phyloP scores from a whole-genome alignment of 1,140 invertebrate species.

The Pseudachorutes palmiensis region DNA sequence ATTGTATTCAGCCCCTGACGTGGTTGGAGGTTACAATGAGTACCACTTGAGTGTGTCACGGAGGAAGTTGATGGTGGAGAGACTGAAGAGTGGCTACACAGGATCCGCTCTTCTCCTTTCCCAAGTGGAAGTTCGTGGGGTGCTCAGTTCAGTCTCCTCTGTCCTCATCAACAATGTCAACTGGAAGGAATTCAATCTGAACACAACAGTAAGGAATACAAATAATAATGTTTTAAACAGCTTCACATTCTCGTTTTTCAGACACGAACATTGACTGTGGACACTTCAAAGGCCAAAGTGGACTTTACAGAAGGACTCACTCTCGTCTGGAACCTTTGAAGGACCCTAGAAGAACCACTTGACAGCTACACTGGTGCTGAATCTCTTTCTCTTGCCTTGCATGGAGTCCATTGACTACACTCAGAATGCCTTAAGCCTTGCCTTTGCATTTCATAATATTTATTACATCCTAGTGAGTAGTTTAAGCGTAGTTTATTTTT shows the following conservation, averaged over 20 bases:
- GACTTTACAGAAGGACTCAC: background rate
- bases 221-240: background rate
- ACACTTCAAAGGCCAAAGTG: background rate
- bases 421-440: too few relatives aligned
- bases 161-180: conserved; percentile 40
- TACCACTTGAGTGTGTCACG: background rate
- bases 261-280: background rate
- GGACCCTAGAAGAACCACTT: too few relatives aligned
- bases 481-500: background rate
- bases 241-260: background rate
- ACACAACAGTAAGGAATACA: background rate
- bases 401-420: too few relatives aligned
- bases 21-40: background rate
- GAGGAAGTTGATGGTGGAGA: conserved; percentile 39
- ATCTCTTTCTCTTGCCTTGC: too few relatives aligned
- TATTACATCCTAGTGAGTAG: too few relatives aligned
- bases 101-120: conserved; percentile 40
- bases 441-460: too few relatives aligned
- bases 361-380: too few relatives aligned
- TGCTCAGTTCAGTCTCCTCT: conserved; percentile 35
- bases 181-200: conserved; percentile 2
- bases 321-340: background rate
- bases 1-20: conserved; percentile 11
- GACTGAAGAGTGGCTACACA: conserved; percentile 48
- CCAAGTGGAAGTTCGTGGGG: conserved; percentile 42